phyloP scores from a whole-genome alignment of 2,113 vertebrate species.

The Epinephelus cyanopodus region DNA sequence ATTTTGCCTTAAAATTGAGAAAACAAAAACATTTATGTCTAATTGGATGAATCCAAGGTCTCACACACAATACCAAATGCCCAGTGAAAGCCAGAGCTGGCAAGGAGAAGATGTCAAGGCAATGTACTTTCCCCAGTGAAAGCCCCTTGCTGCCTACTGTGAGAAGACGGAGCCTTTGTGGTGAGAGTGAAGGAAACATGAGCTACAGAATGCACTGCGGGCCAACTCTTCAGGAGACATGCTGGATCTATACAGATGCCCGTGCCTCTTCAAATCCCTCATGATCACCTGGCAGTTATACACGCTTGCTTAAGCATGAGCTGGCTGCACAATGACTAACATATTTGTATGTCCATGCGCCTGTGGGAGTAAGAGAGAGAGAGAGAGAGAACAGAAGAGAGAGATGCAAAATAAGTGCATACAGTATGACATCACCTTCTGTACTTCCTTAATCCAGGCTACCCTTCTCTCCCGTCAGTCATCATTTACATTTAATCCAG shows the following conservation, averaged over 20 bases:
- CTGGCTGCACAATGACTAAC: conserved; percentile 36
- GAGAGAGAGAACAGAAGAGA: not conserved
- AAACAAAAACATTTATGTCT: conserved; percentile 32
- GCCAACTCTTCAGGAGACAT: conserved; percentile 65
- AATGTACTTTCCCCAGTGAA: conserved; percentile 43
- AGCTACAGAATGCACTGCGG: conserved; percentile 17
- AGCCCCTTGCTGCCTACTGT: conserved; percentile 48
- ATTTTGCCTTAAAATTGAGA: conserved; percentile 4
- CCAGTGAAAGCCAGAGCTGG: conserved; percentile 40
- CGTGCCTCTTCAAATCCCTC: conserved; percentile 57
- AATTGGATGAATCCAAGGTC: conserved; percentile 38
- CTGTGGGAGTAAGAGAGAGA: not conserved
- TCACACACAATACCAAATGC: conserved; percentile 21
- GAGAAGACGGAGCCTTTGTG: conserved; percentile 48
- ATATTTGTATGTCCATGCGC: conserved; percentile 6
- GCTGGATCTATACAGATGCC: conserved; percentile 47
- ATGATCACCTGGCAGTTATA: conserved; percentile 62
- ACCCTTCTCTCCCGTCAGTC: conserved; percentile 50
- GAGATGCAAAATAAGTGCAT: conserved; percentile 30
- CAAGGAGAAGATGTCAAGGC: conserved; percentile 36
- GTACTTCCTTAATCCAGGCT: conserved; percentile 18
- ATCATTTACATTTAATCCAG: conserved; percentile 31
- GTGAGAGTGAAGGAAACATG: conserved; percentile 54
- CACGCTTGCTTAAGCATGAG: conserved; percentile 16
- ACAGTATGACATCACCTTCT: conserved; percentile 65